Conservation (phyloP, 2,797 vertebrate genomes). For the Liasis olivaceus region DNA sequence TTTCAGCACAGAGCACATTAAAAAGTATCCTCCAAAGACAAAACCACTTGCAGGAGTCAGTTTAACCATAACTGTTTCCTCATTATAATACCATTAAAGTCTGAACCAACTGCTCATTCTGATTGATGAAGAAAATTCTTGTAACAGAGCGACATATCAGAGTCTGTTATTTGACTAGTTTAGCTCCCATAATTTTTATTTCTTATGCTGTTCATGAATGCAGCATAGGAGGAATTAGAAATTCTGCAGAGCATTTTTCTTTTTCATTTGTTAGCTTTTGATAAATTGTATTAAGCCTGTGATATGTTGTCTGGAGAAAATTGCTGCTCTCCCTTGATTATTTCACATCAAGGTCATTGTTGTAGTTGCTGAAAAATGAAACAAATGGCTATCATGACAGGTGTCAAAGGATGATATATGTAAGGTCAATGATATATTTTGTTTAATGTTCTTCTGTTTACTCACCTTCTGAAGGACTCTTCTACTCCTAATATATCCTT, state of each 20-base stretch:
- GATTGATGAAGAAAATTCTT: slow-evolving; percentile 54
- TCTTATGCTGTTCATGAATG: slow-evolving; percentile 6
- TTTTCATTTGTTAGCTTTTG: slow-evolving; percentile 25
- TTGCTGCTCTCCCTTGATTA: slow-evolving; percentile 37
- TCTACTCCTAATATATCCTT: neutral
- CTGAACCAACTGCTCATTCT: slow-evolving; percentile 38
- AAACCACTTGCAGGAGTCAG: slow-evolving; percentile 46
- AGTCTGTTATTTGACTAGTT: slow-evolving; percentile 2
- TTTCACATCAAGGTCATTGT: slow-evolving; percentile 21
- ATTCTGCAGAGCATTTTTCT: neutral
- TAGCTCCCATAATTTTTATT: slow-evolving; percentile 38
- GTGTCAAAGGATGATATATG: neutral
- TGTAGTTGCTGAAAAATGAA: slow-evolving; percentile 19
- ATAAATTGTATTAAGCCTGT: slow-evolving; percentile 9
- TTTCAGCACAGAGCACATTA: slow-evolving; percentile 49
- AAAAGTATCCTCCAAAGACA: slow-evolving; percentile 47
- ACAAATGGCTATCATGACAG: neutral
- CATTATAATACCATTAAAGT: slow-evolving; percentile 64
- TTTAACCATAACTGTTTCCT: slow-evolving; percentile 57
- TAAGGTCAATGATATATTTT: slow-evolving; percentile 19
- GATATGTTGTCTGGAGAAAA: neutral
- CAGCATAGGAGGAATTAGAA: slow-evolving; percentile 16
- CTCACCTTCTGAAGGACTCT: neutral
- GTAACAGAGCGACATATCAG: slow-evolving; percentile 23
- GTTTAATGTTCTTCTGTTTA: slow-evolving; percentile 23